Evolutionary conservation across 2,888 invertebrate species (phyloP).

Genomic region (Erannis defoliaria): DNA sequence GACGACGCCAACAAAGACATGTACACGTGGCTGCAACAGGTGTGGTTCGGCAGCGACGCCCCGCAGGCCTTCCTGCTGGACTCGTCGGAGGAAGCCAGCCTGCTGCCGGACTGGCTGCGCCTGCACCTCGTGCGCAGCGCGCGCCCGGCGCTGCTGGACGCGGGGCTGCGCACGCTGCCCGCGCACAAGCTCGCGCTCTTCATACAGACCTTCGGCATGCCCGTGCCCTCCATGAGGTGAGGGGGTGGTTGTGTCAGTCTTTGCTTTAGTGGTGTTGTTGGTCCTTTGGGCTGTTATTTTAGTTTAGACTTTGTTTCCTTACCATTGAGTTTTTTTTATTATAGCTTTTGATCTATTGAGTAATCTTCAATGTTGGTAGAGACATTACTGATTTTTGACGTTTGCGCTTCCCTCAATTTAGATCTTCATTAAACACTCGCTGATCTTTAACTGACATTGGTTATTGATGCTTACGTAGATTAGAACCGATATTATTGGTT

Average conservation of each 20-base stretch:
- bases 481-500: too few relatives aligned
- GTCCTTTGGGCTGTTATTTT: not conserved
- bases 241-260: too few relatives aligned
- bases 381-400: too few relatives aligned
- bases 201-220: constrained; percentile 98
- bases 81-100: constrained; percentile 92
- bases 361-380: too few relatives aligned
- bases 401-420: too few relatives aligned
- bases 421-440: too few relatives aligned
- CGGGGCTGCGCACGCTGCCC: constrained; percentile 94
- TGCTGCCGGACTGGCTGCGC: constrained; percentile 97
- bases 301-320: too few relatives aligned
- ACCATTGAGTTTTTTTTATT: too few relatives aligned
- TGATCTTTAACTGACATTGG: too few relatives aligned
- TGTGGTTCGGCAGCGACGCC: constrained; percentile 93
- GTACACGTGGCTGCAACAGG: constrained; percentile 87
- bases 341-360: too few relatives aligned
- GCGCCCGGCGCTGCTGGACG: constrained; percentile 93
- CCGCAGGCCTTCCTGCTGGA: constrained; percentile 90
- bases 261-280: not conserved
- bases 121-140: constrained; percentile 95
- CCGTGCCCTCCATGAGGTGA: constrained; percentile 93
- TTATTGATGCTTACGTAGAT: too few relatives aligned
- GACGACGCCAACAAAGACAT: constrained; percentile 87
- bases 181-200: constrained; percentile 96